Conservation (phyloP, 2,113 vertebrate genomes). For the Zosterops japonicus region DNA sequence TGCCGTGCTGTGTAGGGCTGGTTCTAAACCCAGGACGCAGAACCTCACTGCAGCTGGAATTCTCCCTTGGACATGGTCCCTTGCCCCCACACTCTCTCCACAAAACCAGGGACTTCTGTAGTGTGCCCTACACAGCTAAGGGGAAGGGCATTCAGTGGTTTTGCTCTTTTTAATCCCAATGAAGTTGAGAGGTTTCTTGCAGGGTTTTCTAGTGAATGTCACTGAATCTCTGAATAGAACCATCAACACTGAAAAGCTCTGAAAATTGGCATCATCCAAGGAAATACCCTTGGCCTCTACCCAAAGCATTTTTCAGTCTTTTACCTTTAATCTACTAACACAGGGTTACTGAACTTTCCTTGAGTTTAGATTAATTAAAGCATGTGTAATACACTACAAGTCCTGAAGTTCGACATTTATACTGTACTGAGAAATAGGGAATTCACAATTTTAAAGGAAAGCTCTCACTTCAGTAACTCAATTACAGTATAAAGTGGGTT, state of each 20-base stretch:
- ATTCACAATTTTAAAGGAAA: background rate
- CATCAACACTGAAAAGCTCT: background rate
- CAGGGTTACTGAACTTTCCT: background rate
- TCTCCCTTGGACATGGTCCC: background rate
- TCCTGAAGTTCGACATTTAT: background rate
- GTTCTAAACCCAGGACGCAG: background rate
- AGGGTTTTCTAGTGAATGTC: background rate
- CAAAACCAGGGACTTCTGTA: accelerated
- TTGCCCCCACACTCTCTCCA: background rate
- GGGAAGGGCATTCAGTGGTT: background rate
- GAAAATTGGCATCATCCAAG: background rate
- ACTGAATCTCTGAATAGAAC: background rate
- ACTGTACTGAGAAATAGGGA: background rate
- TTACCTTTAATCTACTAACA: background rate
- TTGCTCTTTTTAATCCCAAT: accelerated
- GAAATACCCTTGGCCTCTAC: background rate
- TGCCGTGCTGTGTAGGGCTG: accelerated
- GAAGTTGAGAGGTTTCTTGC: background rate
- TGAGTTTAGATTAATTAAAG: background rate
- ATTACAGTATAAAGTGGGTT: background rate
- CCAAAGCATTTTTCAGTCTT: background rate
- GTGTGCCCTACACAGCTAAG: accelerated
- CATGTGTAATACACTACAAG: background rate
- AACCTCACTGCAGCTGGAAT: background rate
- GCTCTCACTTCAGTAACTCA: accelerated